Conservation (phyloP, 2,113 vertebrate species). For the Poicephalus gulielmi region DNA sequence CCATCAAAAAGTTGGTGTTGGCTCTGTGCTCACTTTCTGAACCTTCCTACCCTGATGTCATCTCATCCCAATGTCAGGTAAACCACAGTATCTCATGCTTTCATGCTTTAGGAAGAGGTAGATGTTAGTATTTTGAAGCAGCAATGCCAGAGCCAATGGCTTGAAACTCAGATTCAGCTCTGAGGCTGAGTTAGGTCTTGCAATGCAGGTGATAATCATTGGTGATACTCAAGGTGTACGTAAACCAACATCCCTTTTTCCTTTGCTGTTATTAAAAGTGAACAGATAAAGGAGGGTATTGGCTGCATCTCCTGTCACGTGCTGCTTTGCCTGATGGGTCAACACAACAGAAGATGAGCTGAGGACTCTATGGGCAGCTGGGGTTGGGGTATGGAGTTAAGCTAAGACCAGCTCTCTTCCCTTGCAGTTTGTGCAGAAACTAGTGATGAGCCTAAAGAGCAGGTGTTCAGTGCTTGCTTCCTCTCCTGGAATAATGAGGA, state of each 20-base stretch:
- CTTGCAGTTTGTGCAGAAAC: not conserved
- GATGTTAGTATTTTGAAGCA: not conserved
- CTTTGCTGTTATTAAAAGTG: not conserved
- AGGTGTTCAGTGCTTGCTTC: not conserved
- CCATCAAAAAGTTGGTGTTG: fast-evolving
- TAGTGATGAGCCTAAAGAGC: not conserved
- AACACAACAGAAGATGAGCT: not conserved
- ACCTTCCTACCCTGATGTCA: not conserved
- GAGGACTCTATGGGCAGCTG: not conserved
- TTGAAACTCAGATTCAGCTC: fast-evolving
- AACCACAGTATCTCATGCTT: not conserved
- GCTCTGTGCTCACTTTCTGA: not conserved
- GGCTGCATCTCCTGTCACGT: not conserved
- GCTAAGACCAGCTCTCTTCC: not conserved
- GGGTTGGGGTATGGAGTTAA: not conserved
- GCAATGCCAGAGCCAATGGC: not conserved
- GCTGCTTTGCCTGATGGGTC: not conserved
- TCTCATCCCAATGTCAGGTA: not conserved
- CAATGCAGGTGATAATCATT: fast-evolving
- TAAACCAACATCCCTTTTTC: not conserved
- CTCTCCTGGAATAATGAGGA: not conserved
- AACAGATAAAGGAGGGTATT: not conserved
- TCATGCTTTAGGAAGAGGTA: not conserved
- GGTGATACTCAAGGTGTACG: not conserved
- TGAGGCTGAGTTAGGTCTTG: fast-evolving